Evolutionary conservation across 2,797 vertebrate genomes (phyloP).

Genomic region (Philypnodon macrostomus): DNA sequence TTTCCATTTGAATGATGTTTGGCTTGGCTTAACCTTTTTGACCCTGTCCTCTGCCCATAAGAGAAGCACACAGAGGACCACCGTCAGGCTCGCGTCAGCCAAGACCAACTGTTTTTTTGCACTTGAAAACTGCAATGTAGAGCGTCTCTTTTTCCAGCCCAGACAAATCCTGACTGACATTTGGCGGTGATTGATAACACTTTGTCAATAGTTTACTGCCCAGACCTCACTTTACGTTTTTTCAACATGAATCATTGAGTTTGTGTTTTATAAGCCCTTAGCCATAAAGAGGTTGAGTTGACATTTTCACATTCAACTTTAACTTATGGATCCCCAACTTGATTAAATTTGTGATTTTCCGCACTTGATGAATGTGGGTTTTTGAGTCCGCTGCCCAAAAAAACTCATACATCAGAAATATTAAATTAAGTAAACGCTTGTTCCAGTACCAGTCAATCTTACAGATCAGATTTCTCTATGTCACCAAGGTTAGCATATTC

Average conservation of each 20-base stretch:
- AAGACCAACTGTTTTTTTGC: conserved; percentile 37
- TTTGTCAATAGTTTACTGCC: conserved; percentile 10
- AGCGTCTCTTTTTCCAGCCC: conserved; percentile 24
- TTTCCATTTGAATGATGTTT: conserved; percentile 51
- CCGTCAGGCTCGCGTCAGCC: conserved; percentile 30
- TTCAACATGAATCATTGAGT: conserved; percentile 14
- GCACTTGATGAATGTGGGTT: not conserved
- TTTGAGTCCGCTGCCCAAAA: not conserved
- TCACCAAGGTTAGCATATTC: not conserved
- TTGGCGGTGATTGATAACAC: conserved; percentile 21
- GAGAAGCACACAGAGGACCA: conserved; percentile 22
- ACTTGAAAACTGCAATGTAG: conserved; percentile 24
- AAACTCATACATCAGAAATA: not conserved
- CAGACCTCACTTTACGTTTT: conserved; percentile 6
- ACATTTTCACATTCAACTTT: not conserved
- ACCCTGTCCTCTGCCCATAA: conserved; percentile 18
- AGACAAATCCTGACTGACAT: conserved; percentile 46
- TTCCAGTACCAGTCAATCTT: conserved; percentile 4
- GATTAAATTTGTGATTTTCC: not conserved
- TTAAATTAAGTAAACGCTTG: not conserved
- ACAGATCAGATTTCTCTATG: not conserved
- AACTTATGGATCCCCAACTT: not conserved
- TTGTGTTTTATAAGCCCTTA: conserved; percentile 10
- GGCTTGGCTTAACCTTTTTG: conserved; percentile 48
- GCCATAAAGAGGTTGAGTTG: conserved; percentile 4